Evolutionary conservation across 2,888 invertebrate genomes (phyloP).

Genomic region (Dicycla oo): DNA sequence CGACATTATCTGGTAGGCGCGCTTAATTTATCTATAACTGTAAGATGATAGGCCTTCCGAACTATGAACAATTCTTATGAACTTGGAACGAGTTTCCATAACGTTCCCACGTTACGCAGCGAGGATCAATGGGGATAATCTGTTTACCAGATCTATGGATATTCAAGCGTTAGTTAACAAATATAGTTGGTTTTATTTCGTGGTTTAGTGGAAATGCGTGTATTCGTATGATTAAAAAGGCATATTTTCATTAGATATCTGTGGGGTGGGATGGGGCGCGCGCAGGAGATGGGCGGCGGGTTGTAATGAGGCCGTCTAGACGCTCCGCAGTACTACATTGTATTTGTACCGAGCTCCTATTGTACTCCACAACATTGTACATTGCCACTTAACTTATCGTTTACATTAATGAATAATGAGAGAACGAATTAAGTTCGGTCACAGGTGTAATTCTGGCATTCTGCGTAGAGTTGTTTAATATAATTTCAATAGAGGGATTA

Average conservation of each 20-base stretch:
- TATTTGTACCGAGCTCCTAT: slow-evolving; percentile 81
- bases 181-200: slow-evolving; percentile 46
- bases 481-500: slow-evolving; percentile 47
- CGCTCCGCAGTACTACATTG: slow-evolving; percentile 79
- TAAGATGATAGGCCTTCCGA: slow-evolving; percentile 44
- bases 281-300: slow-evolving; percentile 67
- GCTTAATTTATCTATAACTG: slow-evolving; percentile 59
- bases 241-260: slow-evolving; percentile 82
- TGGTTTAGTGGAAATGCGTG: slow-evolving; percentile 30
- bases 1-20: slow-evolving; percentile 58
- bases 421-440: slow-evolving; percentile 33
- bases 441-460: slow-evolving; percentile 39
- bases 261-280: slow-evolving; percentile 64
- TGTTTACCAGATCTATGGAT: slow-evolving; percentile 58
- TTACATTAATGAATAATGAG: slow-evolving; percentile 74
- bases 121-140: slow-evolving; percentile 51
- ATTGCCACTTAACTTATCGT: slow-evolving; percentile 72
- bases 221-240: slow-evolving; percentile 74
- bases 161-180: slow-evolving; percentile 43
- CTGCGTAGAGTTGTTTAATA: slow-evolving; percentile 23
- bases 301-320: slow-evolving; percentile 87
- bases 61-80: slow-evolving; percentile 52
- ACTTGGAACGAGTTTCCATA: slow-evolving; percentile 47
- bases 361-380: slow-evolving; percentile 66
- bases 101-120: slow-evolving; percentile 50